Conservation (phyloP, 2,888 invertebrate species). For the Allacma fusca region DNA sequence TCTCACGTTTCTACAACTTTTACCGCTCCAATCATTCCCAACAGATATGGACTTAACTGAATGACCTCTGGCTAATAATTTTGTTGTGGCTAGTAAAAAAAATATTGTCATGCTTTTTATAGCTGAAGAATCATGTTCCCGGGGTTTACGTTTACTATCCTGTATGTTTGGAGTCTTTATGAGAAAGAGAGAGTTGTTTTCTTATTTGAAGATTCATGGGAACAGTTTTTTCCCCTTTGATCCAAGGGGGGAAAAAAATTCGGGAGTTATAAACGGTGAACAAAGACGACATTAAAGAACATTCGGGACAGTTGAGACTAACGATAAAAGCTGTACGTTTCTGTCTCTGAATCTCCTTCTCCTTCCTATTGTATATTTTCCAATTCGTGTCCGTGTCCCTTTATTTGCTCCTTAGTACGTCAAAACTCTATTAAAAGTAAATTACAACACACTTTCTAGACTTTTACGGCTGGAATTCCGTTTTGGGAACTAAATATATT, state of each 20-base stretch:
- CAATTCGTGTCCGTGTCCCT: background rate
- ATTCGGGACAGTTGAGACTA: background rate
- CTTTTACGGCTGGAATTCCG: background rate
- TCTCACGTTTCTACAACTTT: too few species aligned
- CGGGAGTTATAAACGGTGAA: background rate
- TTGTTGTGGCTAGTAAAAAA: background rate
- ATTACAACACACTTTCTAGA: background rate
- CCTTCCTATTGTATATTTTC: too few species aligned
- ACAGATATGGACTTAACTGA: background rate
- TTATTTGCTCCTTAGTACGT: background rate
- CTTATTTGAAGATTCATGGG: slow-evolving; percentile 5
- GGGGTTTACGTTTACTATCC: background rate
- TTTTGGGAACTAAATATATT: background rate
- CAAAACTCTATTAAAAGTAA: background rate
- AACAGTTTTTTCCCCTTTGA: background rate
- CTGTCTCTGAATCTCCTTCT: too few species aligned
- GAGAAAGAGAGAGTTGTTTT: background rate
- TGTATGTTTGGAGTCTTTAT: background rate
- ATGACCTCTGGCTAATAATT: background rate
- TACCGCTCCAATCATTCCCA: too few species aligned
- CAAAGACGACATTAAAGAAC: background rate
- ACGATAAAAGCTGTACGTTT: background rate
- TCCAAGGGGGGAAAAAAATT: background rate
- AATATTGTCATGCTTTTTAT: background rate
- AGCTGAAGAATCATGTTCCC: background rate